Percentiles rank a stretch among this genome's conserved stretches.
These are phyloP conservation scores for Agraylea sexmaculata DNA, from an alignment of 1,140 invertebrate species.

Conservation along the genomic window DNA sequence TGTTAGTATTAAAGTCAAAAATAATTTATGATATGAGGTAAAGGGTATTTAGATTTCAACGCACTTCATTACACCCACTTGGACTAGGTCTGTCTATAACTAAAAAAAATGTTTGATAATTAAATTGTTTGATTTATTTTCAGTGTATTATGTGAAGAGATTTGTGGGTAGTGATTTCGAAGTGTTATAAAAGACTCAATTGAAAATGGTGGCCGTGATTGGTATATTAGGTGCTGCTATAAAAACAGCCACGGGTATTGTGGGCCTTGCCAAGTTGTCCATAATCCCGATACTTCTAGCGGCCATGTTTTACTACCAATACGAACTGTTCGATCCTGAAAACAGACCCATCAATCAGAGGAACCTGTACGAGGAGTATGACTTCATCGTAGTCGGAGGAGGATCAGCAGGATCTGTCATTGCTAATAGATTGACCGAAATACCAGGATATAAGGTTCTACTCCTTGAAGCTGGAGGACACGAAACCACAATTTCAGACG, in stretches of 20 bases:
- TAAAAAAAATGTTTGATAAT: too few species aligned
- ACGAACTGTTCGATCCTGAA: conserved; percentile 76
- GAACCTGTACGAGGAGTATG: conserved; percentile 54
- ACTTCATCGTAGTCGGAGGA: conserved; percentile 68
- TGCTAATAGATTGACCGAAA: conserved; percentile 71
- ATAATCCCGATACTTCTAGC: conserved; percentile 68
- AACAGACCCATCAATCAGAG: conserved; percentile 60
- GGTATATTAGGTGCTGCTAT: conserved; percentile 46
- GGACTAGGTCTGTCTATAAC: too few species aligned
- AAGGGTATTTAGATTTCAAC: too few species aligned
- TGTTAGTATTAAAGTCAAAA: too few species aligned
- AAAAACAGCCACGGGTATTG: conserved; percentile 53
- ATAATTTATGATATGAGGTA: too few species aligned
- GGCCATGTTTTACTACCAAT: conserved; percentile 71
- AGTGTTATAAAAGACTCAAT: too few species aligned
- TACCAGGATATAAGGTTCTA: conserved; percentile 65
- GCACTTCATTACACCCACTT: too few species aligned
- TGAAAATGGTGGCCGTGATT: conserved; percentile 27
- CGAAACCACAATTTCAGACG: conserved; percentile 71
- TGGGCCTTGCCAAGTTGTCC: conserved; percentile 57
- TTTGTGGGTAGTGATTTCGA: too few species aligned
- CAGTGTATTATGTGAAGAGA: too few species aligned
- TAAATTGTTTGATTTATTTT: too few species aligned
- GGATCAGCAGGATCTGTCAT: conserved; percentile 82
- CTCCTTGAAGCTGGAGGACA: conserved; percentile 80